Percentiles rank a stretch among this genome's conserved stretches.
Evolutionary conservation across 1,140 invertebrate genomes (phyloP).

Genomic region (Drosophila quadrilineata): DNA sequence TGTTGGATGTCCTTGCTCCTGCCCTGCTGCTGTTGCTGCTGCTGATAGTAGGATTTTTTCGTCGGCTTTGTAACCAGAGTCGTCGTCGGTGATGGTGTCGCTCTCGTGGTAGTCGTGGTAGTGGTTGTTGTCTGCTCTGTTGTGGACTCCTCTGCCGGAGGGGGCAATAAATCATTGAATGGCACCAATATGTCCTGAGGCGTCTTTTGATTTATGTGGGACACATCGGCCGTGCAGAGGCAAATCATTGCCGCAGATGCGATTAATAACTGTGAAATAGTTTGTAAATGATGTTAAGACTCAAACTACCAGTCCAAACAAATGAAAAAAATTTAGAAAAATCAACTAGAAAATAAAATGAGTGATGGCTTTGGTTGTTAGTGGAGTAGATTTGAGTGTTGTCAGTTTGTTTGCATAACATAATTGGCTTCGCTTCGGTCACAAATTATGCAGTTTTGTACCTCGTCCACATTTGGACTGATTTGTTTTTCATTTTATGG

Average conservation of each 20-base stretch:
- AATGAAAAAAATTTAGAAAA: no score
- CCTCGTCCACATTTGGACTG: constrained; percentile 14
- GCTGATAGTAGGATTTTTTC: constrained; percentile 61
- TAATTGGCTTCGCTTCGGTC: constrained; percentile 27
- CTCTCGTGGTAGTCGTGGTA: neutral
- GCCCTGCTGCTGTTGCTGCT: constrained; percentile 56
- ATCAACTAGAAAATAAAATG: constrained; percentile 1
- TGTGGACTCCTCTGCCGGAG: constrained; percentile 48
- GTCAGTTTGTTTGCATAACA: constrained; percentile 23
- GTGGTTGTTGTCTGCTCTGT: constrained; percentile 9
- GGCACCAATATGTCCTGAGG: constrained; percentile 55
- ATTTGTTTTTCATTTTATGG: no score
- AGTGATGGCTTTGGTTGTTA: constrained; percentile 22
- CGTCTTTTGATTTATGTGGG: constrained; percentile 46
- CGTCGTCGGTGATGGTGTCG: no score
- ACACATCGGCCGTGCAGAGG: constrained; percentile 54
- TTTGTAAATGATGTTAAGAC: constrained; percentile 10
- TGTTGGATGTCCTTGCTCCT: constrained; percentile 8
- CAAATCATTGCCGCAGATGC: constrained; percentile 42
- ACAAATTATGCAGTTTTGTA: constrained; percentile 36
- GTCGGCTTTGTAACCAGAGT: constrained; percentile 46
- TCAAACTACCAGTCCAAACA: neutral
- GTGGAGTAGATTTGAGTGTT: no score
- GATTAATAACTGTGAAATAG: constrained; percentile 54
- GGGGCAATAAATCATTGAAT: constrained; percentile 75